Conservation (phyloP, 2,797 vertebrate genomes). For the Podargus strigoides region DNA sequence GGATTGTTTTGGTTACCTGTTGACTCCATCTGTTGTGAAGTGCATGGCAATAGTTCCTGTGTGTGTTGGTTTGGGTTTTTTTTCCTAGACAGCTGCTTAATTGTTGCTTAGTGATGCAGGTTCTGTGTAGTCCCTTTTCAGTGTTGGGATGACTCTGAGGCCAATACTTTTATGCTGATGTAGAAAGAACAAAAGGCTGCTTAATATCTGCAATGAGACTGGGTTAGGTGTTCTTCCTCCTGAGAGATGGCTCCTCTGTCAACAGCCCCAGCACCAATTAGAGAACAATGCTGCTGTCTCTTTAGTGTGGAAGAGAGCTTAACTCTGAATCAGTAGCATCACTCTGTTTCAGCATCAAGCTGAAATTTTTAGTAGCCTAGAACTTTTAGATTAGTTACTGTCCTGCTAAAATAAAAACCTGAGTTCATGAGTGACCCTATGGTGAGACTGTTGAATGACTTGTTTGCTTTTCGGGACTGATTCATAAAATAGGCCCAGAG, state of each 20-base stretch:
- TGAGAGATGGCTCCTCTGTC: neutral
- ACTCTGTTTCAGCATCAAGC: neutral
- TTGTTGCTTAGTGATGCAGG: neutral
- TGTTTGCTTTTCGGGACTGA: neutral
- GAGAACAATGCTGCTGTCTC: neutral
- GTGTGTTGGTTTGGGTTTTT: neutral
- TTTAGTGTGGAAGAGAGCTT: neutral
- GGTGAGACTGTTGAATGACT: slow-evolving; percentile 2
- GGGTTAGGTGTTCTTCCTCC: neutral
- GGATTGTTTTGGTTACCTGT: neutral
- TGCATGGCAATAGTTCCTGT: neutral
- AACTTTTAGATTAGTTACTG: neutral
- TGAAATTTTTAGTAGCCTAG: neutral
- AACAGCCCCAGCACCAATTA: neutral
- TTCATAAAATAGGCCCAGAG: slow-evolving; percentile 36
- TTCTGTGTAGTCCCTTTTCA: neutral
- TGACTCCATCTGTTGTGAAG: neutral
- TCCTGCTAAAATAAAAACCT: neutral
- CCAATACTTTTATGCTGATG: neutral
- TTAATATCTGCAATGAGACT: neutral
- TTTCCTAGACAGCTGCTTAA: neutral
- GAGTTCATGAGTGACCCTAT: neutral
- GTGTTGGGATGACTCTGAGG: neutral
- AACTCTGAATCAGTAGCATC: neutral
- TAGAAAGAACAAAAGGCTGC: neutral